Percentiles rank a stretch among this genome's conserved stretches.
phyloP scores from a whole-genome alignment of 1,140 invertebrate species.

The Bombus haemorrhoidalis region DNA sequence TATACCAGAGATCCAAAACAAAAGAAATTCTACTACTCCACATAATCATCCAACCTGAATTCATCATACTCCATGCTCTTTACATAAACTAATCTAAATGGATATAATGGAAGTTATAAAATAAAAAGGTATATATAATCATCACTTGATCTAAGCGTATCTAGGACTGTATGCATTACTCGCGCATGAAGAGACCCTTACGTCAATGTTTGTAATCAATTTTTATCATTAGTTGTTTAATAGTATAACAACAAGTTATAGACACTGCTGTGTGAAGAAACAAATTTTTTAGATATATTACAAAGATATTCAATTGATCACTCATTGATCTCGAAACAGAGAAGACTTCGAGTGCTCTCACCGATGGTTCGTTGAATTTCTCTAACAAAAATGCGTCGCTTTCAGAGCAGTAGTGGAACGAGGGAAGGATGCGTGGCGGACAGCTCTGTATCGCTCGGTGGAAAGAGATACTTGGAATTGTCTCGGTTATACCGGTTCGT shows the following conservation, averaged over 20 bases:
- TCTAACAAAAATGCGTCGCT: conserved; percentile 19
- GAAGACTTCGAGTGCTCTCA: neutral
- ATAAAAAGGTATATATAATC: neutral
- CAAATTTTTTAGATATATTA: too few relatives aligned
- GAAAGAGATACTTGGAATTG: conserved; percentile 23
- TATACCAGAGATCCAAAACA: neutral
- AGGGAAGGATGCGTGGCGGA: neutral
- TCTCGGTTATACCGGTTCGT: conserved; percentile 22
- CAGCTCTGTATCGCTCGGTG: neutral
- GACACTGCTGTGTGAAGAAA: too few relatives aligned
- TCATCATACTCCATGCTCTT: neutral
- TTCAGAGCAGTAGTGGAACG: neutral
- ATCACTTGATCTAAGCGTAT: neutral
- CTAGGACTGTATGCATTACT: neutral
- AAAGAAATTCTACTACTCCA: neutral
- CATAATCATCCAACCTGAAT: neutral
- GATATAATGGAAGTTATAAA: neutral
- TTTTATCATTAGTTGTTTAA: neutral
- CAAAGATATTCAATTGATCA: too few relatives aligned
- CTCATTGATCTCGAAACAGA: neutral
- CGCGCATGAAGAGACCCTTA: neutral
- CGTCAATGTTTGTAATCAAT: neutral
- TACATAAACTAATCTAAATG: neutral
- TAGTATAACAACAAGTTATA: too few relatives aligned
- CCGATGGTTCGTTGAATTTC: neutral